Conservation (phyloP, 2,888 invertebrate species). For the Athalia circularis region DNA sequence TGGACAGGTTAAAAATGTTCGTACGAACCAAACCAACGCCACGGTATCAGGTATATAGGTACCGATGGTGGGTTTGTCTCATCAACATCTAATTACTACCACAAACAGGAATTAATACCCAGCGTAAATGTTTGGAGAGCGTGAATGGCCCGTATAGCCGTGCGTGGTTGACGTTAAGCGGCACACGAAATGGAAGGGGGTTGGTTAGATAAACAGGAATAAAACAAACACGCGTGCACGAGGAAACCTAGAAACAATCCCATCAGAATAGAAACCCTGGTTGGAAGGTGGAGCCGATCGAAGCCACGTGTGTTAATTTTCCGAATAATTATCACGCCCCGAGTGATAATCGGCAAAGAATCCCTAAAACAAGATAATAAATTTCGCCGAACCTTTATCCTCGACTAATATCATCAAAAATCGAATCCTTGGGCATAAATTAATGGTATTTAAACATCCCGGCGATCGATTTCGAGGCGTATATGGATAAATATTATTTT, state of each 20-base stretch:
- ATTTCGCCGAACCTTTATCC: not conserved
- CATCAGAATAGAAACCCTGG: not conserved
- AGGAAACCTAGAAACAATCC: not conserved
- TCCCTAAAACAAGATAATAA: not conserved
- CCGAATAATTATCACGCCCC: not conserved
- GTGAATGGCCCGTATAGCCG: conserved; percentile 30
- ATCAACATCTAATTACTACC: conserved; percentile 43
- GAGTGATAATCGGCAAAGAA: not conserved
- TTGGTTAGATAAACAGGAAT: conserved; percentile 33
- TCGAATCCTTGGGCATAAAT: no score
- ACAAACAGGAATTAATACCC: conserved; percentile 40
- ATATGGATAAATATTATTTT: no score
- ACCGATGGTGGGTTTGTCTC: conserved; percentile 10
- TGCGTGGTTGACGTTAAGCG: conserved; percentile 37
- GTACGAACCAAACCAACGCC: not conserved
- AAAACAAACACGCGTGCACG: conserved; percentile 37
- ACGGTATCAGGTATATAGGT: no score
- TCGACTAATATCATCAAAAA: not conserved
- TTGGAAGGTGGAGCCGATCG: conserved; percentile 6
- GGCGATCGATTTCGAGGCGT: no score
- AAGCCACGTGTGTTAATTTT: not conserved
- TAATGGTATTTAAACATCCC: no score
- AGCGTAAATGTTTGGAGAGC: conserved; percentile 41
- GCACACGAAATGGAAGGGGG: conserved; percentile 16
- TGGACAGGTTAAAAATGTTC: conserved; percentile 17